Evolutionary conservation across 2,113 vertebrate genomes (phyloP), one percentile per base, ranked within the genome.

Genomic region (Atractosteus spatula): DNA sequence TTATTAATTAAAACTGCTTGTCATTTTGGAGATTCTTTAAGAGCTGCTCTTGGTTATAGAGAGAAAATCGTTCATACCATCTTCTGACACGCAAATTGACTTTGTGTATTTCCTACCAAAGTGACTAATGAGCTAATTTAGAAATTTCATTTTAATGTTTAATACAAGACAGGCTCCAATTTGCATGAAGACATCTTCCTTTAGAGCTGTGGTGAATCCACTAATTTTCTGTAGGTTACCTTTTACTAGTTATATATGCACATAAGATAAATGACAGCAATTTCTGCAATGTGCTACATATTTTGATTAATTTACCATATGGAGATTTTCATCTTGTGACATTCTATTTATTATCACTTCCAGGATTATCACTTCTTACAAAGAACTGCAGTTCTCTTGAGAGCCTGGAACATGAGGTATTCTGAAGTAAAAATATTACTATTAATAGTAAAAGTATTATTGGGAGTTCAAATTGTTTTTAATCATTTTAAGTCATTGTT

Each of bases 1-100:
- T 64, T 59, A 76, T 77, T 79, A 80, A 77, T 75, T 70, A 67
- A 61, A 41, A 54, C 11, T n/a, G 45, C 66, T 57, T 55, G 7
- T 13, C 57, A 62, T 41, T 41, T 62, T 41, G 64, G 64, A 63
- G 70, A 63, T 42, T 51, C 29, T 61, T 78, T 62, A 56, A 54
- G 57, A 67, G 68, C 72, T 59, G 14, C 51, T 51, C 41, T 65
- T 68, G 43, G 14, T 74, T 69, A 41, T 54, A 14, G 55, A 66
- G 62, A 29, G 55, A 41, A 57, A 73, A 56, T 57, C 17, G 72
- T 78, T 72, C 74, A 64, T 12, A 43, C 14, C 67, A 45, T 41
- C n/a, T n/a, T 74, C 67, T 57, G 3, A 17, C 57, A 8, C 44
- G 13, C 29, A 62, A 67, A 44, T 7, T 11, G 14, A 29, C 61